These are phyloP conservation scores for Pseudolaguvia tuberculata DNA, from an alignment of 2,113 vertebrate species.

Conservation along the genomic window DNA sequence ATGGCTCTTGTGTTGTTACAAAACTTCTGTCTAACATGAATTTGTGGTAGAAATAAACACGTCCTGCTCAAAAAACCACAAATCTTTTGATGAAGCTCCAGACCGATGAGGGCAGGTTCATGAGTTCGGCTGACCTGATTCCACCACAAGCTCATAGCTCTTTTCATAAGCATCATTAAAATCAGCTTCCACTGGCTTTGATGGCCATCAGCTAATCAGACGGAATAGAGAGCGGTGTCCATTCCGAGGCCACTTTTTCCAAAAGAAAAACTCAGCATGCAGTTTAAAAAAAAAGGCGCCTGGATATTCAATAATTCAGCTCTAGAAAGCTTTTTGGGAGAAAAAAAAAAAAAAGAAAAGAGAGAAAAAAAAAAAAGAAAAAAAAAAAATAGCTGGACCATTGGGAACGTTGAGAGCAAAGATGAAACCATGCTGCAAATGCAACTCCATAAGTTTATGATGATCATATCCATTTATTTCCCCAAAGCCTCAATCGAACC, in stretches of 20 bases:
- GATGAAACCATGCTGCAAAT: background rate
- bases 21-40: background rate
- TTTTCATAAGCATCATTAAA: background rate
- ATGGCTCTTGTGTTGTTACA: background rate
- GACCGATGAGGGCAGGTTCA: background rate
- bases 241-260: background rate
- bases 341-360: too few species aligned
- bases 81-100: background rate
- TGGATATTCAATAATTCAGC: background rate
- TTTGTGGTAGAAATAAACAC: background rate
- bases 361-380: too few species aligned
- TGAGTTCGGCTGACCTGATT: background rate
- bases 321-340: background rate
- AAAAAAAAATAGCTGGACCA: background rate
- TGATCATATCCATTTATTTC: too few species aligned
- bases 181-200: background rate
- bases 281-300: background rate
- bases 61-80: background rate
- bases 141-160: background rate
- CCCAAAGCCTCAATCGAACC: background rate
- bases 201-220: background rate
- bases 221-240: background rate
- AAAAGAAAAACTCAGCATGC: background rate
- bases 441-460: background rate
- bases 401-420: background rate